These are phyloP conservation scores for Enteromius radiatus DNA, from an alignment of 2,797 vertebrate species.

Conservation along the genomic window DNA sequence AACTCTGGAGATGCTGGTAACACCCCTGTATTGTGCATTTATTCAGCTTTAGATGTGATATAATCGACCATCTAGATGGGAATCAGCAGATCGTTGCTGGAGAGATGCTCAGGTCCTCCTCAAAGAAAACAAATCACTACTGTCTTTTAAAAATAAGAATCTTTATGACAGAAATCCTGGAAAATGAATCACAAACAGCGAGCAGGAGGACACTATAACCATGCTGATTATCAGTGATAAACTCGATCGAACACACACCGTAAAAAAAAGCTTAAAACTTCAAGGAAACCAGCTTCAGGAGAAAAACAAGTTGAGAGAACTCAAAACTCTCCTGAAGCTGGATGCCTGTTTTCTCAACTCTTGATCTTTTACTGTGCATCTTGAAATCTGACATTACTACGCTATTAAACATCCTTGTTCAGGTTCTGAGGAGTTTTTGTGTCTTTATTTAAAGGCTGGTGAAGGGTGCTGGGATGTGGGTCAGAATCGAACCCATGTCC, in stretches of 20 bases:
- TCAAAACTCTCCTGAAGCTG: not conserved
- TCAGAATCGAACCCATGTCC: not conserved
- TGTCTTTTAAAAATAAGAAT: not conserved
- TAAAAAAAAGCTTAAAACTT: no score
- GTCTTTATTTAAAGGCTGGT: not conserved
- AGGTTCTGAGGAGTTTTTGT: not conserved
- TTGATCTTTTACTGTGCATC: not conserved
- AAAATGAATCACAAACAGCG: not conserved
- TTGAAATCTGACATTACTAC: not conserved
- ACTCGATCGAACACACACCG: no score
- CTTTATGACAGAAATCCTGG: constrained; percentile 22
- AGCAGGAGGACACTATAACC: not conserved
- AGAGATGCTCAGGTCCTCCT: no score
- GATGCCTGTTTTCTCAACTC: no score
- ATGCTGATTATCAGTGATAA: not conserved
- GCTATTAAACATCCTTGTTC: not conserved
- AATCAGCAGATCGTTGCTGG: no score
- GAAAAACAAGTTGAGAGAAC: no score
- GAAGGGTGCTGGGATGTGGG: not conserved
- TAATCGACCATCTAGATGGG: no score
- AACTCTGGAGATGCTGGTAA: not conserved
- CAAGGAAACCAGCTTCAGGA: no score
- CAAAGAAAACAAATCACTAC: not conserved
- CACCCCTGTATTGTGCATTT: not conserved
- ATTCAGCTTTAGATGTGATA: not conserved